These are phyloP conservation scores for Drosophila pegasa DNA, from an alignment of 2,888 invertebrate genomes.

Conservation along the genomic window DNA sequence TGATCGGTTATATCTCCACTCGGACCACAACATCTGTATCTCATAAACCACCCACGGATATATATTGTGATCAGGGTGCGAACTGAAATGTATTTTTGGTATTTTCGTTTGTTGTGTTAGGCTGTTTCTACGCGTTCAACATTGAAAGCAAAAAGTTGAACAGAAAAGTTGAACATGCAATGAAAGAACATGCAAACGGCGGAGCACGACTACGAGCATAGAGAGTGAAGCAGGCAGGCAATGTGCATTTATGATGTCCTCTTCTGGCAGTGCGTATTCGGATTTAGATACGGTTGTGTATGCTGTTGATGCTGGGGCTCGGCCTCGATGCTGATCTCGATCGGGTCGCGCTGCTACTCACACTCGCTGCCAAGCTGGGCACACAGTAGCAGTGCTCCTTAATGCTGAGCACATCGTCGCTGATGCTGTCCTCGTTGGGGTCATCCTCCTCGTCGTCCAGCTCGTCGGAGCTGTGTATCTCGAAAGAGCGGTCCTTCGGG, in stretches of 20 bases:
- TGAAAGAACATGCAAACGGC: slow-evolving; percentile 42
- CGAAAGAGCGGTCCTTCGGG: slow-evolving; percentile 54
- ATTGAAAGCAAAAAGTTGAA: slow-evolving; percentile 46
- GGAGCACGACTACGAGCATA: slow-evolving; percentile 11
- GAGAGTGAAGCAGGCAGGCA: too few species aligned
- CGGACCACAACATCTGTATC: neutral
- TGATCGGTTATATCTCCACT: too few species aligned
- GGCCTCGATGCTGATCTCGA: slow-evolving; percentile 21
- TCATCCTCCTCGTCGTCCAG: slow-evolving; percentile 55
- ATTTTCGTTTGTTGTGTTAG: slow-evolving; percentile 18
- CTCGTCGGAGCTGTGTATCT: slow-evolving; percentile 60
- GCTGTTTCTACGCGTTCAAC: slow-evolving; percentile 44
- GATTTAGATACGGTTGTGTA: slow-evolving; percentile 43
- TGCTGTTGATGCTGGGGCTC: slow-evolving; percentile 39
- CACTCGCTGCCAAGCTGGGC: slow-evolving; percentile 83
- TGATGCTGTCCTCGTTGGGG: slow-evolving; percentile 70
- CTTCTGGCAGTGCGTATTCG: slow-evolving; percentile 30
- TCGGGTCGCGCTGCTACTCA: slow-evolving; percentile 77
- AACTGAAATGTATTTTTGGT: slow-evolving; percentile 44
- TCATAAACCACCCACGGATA: slow-evolving; percentile 18
- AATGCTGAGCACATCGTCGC: slow-evolving; percentile 82
- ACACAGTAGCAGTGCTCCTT: slow-evolving; percentile 84
- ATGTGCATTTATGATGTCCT: slow-evolving; percentile 16
- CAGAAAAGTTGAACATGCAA: slow-evolving; percentile 61
- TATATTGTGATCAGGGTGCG: slow-evolving; percentile 16